Evolutionary conservation across 2,797 vertebrate species (phyloP).

Genomic region (Halcyon leucocephala): DNA sequence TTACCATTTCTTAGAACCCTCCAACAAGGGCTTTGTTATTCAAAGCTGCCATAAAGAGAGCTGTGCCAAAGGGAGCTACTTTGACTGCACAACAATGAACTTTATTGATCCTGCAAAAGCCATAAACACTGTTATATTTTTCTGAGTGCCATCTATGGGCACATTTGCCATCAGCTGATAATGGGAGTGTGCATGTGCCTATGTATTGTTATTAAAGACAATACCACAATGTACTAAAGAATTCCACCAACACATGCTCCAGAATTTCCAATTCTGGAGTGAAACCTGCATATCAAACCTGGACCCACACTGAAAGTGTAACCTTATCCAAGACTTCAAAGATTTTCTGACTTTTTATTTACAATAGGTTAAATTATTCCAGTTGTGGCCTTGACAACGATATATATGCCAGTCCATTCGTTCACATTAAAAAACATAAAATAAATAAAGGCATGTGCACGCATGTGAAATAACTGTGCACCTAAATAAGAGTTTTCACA

Average conservation of each 20-base stretch:
- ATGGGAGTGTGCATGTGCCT: not conserved
- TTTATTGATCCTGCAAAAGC: slow-evolving; percentile 52
- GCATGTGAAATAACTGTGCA: not conserved
- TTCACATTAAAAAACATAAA: not conserved
- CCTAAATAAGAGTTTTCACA: not conserved
- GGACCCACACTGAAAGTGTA: not conserved
- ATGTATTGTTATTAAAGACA: not conserved
- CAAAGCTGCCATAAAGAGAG: not conserved
- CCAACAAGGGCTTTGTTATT: slow-evolving; percentile 8
- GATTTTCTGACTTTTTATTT: not conserved
- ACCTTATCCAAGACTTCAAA: not conserved
- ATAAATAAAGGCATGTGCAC: not conserved
- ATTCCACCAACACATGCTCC: not conserved
- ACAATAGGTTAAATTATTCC: not conserved
- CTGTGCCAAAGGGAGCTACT: slow-evolving; percentile 25
- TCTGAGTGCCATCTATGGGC: slow-evolving; percentile 2
- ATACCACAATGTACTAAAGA: not conserved
- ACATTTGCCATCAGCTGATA: slow-evolving; percentile 17
- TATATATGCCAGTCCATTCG: not conserved
- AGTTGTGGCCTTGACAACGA: not conserved
- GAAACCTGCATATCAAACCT: not conserved
- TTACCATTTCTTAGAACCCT: not conserved
- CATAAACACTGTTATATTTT: not conserved
- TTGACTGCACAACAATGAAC: slow-evolving; percentile 17
- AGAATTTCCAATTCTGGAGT: not conserved